phyloP scores from a whole-genome alignment of 2,888 invertebrate genomes.

The Ferrisia virgata region DNA sequence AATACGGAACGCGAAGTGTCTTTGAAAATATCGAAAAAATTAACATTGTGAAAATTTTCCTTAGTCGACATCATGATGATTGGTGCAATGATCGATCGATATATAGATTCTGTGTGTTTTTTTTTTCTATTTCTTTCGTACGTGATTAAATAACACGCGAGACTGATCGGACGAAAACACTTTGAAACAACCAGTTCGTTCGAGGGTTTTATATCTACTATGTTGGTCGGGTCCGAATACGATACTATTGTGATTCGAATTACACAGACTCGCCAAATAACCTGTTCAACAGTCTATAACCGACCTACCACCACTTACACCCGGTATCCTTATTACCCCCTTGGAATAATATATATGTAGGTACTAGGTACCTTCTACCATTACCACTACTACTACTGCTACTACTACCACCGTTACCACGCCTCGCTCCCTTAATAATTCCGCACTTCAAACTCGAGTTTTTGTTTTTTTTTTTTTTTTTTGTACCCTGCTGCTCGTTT shows the following conservation, averaged over 20 bases:
- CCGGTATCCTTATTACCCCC: conserved; percentile 33
- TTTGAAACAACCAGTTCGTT: conserved; percentile 10
- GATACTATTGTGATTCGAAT: neutral
- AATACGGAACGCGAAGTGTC: conserved; percentile 24
- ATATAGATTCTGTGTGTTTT: too few species aligned
- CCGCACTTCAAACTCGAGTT: neutral
- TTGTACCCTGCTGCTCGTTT: neutral
- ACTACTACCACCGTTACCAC: too few species aligned
- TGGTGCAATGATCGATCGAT: too few species aligned
- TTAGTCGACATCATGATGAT: neutral
- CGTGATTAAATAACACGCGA: neutral
- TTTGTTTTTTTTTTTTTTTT: too few species aligned
- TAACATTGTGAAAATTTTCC: conserved; percentile 34
- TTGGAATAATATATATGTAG: neutral
- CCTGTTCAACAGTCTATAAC: conserved; percentile 22
- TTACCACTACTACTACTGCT: too few species aligned
- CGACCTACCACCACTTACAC: conserved; percentile 35
- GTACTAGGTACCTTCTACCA: neutral
- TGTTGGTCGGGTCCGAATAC: neutral
- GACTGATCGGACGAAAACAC: neutral
- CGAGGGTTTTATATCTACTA: neutral
- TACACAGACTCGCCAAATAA: neutral
- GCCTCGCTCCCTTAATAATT: neutral
- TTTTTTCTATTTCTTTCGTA: too few species aligned
- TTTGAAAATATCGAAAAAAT: conserved; percentile 40